A percentile compares a stretch with the other conserved stretches of the same genome.
These are phyloP conservation scores for Drosophila burlai DNA, from an alignment of 1,140 invertebrate species.

Conservation along the genomic window DNA sequence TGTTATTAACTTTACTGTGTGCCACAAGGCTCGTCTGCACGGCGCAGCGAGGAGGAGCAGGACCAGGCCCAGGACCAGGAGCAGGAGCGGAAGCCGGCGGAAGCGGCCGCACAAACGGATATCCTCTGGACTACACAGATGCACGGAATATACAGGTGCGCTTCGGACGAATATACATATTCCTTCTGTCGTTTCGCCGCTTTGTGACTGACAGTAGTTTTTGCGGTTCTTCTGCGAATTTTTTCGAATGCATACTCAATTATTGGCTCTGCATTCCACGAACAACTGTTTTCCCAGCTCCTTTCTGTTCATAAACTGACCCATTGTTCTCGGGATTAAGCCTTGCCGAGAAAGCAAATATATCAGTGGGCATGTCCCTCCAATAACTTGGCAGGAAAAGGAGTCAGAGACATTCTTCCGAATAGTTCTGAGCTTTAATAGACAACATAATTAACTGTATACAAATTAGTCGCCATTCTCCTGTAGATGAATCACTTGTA, in stretches of 20 bases:
- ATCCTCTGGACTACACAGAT: constrained; percentile 77
- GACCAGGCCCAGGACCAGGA: constrained; percentile 9
- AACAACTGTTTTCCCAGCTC: constrained; percentile 6
- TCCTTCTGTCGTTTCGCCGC: constrained; percentile 2
- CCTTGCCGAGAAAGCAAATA: background rate
- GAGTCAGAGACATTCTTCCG: background rate
- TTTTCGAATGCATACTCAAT: constrained; percentile 54
- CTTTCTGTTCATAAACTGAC: constrained; percentile 17
- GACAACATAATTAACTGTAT: background rate
- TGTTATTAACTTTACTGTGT: constrained; percentile 80
- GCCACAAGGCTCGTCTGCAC: constrained; percentile 79
- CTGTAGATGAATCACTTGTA: too few species aligned
- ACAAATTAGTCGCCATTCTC: background rate
- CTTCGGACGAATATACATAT: constrained; percentile 18
- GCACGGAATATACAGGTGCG: constrained; percentile 74
- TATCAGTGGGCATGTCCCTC: background rate
- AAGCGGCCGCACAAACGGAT: constrained; percentile 65
- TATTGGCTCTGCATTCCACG: constrained; percentile 32
- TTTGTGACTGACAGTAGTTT: constrained; percentile 58
- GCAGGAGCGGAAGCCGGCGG: constrained; percentile 31
- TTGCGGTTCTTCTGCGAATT: constrained; percentile 35
- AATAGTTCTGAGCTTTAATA: background rate
- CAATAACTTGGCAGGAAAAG: background rate
- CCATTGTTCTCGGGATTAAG: background rate
- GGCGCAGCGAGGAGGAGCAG: constrained; percentile 69